Evolutionary conservation across 2,113 vertebrate species (phyloP).

Genomic region (Scopus umbretta): DNA sequence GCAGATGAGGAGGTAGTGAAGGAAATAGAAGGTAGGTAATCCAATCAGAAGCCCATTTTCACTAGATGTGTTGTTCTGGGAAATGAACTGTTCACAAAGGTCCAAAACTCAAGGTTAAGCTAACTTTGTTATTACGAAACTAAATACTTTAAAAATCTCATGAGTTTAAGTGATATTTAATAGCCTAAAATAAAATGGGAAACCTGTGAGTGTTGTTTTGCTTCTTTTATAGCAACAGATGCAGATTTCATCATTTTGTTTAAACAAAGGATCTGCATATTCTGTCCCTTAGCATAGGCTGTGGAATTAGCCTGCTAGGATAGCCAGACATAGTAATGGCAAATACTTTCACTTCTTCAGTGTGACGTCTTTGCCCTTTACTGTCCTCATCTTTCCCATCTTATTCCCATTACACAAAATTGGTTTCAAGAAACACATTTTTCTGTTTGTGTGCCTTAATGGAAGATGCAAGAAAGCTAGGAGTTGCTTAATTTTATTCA

Average conservation of each 20-base stretch:
- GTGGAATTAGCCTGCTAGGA: not conserved
- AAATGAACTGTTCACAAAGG: not conserved
- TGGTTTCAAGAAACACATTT: not conserved
- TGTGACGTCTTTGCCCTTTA: not conserved
- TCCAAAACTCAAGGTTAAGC: not conserved
- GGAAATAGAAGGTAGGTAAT: not conserved
- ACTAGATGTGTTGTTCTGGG: not conserved
- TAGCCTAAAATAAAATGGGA: not conserved
- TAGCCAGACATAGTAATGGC: not conserved
- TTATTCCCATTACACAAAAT: not conserved
- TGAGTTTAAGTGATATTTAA: not conserved
- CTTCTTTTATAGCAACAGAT: not conserved
- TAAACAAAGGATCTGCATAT: not conserved
- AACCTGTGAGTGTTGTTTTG: not conserved
- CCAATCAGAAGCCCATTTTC: not conserved
- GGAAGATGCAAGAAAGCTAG: not conserved
- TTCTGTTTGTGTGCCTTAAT: not conserved
- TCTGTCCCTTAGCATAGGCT: not conserved
- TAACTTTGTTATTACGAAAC: not conserved
- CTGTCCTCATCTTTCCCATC: not conserved
- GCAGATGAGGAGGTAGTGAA: not conserved
- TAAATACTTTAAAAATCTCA: not conserved
- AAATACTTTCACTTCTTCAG: not conserved
- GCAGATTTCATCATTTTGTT: not conserved
- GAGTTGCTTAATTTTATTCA: not conserved